A percentile compares a stretch with the other conserved stretches of the same genome.
Conservation (phyloP, 1,140 invertebrate species). For the Drosophila melanica region DNA sequence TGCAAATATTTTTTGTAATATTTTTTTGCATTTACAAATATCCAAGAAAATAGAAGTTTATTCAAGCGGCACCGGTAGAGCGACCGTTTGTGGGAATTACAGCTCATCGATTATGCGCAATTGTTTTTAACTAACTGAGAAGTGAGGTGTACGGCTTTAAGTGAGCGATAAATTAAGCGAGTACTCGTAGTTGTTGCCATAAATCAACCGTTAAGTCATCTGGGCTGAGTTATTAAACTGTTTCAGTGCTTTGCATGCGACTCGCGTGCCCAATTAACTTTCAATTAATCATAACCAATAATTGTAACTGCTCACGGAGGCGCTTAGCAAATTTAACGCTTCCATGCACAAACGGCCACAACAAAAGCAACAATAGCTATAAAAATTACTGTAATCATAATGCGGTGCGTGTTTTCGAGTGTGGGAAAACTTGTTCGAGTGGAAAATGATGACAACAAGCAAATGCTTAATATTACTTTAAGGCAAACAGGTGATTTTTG, state of each 20-base stretch:
- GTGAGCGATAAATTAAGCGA: background rate
- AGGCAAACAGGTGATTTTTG: slow-evolving; percentile 40
- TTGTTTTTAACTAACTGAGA: slow-evolving; percentile 32
- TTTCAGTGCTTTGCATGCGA: slow-evolving; percentile 29
- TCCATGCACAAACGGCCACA: slow-evolving; percentile 36
- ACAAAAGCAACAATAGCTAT: slow-evolving; percentile 24
- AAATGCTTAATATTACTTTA: slow-evolving; percentile 60
- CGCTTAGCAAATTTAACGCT: slow-evolving; percentile 59
- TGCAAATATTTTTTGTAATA: too few relatives aligned
- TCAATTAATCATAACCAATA: slow-evolving; percentile 73
- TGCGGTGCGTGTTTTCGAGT: slow-evolving; percentile 65
- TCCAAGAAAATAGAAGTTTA: background rate
- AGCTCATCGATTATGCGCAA: slow-evolving; percentile 26
- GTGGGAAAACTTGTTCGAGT: slow-evolving; percentile 74
- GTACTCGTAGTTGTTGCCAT: slow-evolving; percentile 23
- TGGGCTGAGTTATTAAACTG: slow-evolving; percentile 44
- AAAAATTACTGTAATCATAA: slow-evolving; percentile 65
- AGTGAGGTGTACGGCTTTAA: background rate
- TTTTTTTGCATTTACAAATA: background rate
- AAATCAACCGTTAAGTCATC: slow-evolving; percentile 64
- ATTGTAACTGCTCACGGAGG: slow-evolving; percentile 39
- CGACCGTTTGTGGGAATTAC: slow-evolving; percentile 3
- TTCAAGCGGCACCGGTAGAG: background rate
- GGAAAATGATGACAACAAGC: slow-evolving; percentile 60
- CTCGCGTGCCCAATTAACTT: slow-evolving; percentile 69